A percentile compares a stretch with the other conserved stretches of the same genome.
phyloP scores from a whole-genome alignment of 2,113 vertebrate species.

The Pogona vitticeps region DNA sequence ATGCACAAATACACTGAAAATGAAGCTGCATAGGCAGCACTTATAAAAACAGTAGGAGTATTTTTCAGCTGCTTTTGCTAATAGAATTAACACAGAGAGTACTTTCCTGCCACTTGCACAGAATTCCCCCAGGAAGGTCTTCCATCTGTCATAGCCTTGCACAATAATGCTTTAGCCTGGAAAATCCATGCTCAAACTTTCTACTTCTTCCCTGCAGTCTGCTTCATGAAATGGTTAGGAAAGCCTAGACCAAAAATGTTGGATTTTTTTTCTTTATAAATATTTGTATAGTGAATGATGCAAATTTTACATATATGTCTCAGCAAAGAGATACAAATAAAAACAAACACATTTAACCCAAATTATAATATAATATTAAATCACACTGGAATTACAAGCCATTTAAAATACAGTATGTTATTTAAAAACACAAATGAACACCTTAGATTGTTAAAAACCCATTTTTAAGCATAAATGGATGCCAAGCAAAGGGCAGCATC shows the following conservation, averaged over 20 bases:
- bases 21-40: slow-evolving; percentile 25
- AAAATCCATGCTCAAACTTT: slow-evolving; percentile 28
- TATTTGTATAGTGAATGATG: too few relatives aligned
- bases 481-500: too few relatives aligned
- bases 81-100: slow-evolving; percentile 51
- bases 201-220: slow-evolving; percentile 30
- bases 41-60: neutral
- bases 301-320: too few relatives aligned
- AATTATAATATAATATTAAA: too few relatives aligned
- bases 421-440: too few relatives aligned
- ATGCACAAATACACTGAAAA: neutral
- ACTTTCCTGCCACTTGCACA: slow-evolving; percentile 49
- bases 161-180: slow-evolving; percentile 5
- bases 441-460: too few relatives aligned
- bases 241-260: neutral
- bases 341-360: too few relatives aligned
- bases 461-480: too few relatives aligned
- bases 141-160: slow-evolving; percentile 48
- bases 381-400: too few relatives aligned
- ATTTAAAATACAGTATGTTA: too few relatives aligned
- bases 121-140: slow-evolving; percentile 52
- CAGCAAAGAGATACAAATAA: too few relatives aligned
- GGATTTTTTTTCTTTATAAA: too few relatives aligned
- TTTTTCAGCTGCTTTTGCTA: slow-evolving; percentile 25
- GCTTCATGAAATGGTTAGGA: neutral